These are phyloP conservation scores for Decapterus maruadsi DNA, from an alignment of 2,797 vertebrate genomes.

Conservation along the genomic window DNA sequence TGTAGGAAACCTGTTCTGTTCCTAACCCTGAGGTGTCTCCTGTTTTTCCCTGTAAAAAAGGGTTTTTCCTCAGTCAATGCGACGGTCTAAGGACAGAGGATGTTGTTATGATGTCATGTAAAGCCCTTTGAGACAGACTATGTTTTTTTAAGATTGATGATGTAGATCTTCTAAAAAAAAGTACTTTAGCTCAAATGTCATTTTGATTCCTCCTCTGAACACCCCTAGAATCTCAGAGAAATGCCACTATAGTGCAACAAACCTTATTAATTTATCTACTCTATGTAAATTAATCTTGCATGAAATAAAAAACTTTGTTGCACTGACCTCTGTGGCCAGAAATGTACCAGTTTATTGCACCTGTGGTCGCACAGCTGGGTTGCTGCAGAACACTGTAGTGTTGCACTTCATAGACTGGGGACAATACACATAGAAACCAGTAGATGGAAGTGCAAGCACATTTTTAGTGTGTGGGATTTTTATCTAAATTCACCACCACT, in stretches of 20 bases:
- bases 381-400: not conserved
- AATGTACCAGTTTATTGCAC: not conserved
- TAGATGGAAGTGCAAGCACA: not conserved
- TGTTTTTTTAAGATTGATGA: too few relatives aligned
- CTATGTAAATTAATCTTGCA: not conserved
- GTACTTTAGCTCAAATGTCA: not conserved
- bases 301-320: not conserved
- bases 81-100: too few relatives aligned
- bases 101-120: too few relatives aligned
- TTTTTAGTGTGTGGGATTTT: not conserved
- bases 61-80: too few relatives aligned
- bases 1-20: too few relatives aligned
- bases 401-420: not conserved
- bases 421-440: not conserved
- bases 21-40: too few relatives aligned
- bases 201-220: not conserved
- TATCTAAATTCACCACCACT: not conserved
- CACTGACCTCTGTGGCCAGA: constrained; percentile 3
- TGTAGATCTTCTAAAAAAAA: too few relatives aligned
- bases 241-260: not conserved
- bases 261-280: not conserved
- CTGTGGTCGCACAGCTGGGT: not conserved
- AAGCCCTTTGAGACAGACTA: too few relatives aligned
- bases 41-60: too few relatives aligned
- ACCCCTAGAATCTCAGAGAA: too few relatives aligned